Evolutionary conservation across 2,888 invertebrate genomes (phyloP).

Genomic region (Agrotis puta): DNA sequence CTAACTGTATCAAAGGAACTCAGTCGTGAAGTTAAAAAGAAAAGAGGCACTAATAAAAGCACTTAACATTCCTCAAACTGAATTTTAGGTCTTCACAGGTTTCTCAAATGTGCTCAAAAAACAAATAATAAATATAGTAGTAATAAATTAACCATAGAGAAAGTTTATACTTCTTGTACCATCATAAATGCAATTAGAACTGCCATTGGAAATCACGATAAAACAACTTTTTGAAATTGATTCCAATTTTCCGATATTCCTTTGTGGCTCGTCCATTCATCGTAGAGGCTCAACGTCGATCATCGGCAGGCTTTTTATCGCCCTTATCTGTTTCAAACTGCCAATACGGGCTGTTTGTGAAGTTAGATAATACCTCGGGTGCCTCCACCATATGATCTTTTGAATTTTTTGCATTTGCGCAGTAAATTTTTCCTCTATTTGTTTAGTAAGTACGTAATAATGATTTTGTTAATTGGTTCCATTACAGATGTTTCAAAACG

Average conservation of each 20-base stretch:
- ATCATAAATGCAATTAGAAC: conserved; percentile 48
- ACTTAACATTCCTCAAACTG: conserved; percentile 8
- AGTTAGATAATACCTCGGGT: conserved; percentile 60
- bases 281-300: conserved; percentile 59
- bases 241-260: conserved; percentile 57
- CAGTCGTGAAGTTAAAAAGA: background rate
- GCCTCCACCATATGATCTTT: conserved; percentile 57
- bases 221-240: conserved; percentile 59
- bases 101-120: background rate
- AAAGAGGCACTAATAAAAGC: background rate
- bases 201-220: conserved; percentile 38
- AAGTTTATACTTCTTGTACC: background rate
- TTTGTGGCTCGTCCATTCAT: conserved; percentile 57
- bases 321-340: conserved; percentile 67
- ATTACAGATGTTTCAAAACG: conserved; percentile 21
- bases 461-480: conserved; percentile 47
- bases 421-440: conserved; percentile 34
- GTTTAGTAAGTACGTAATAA: conserved; percentile 42
- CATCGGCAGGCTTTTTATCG: conserved; percentile 65
- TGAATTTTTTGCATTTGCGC: conserved; percentile 63
- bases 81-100: background rate
- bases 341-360: conserved; percentile 62
- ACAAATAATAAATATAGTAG: no score
- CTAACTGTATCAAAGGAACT: conserved; percentile 9
- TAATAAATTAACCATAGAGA: no score